Evolutionary conservation across 64 coral and sea anemone species (phyloP).

Genomic region (Actinia equina): DNA sequence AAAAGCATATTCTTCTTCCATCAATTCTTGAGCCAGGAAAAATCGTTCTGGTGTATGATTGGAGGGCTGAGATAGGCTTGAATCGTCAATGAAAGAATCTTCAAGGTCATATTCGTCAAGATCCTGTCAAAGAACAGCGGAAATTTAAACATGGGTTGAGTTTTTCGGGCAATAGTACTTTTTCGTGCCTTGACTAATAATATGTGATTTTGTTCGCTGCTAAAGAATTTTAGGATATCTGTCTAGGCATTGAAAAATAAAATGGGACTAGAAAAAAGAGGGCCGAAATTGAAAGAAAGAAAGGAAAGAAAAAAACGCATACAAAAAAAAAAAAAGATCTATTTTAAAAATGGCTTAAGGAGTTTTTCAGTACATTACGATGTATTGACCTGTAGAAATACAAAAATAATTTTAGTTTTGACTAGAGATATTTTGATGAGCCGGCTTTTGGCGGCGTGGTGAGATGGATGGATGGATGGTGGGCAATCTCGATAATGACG

Average conservation of each 20-base stretch:
- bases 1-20: background rate
- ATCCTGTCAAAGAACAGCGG: background rate
- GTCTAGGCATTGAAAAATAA: too few relatives aligned
- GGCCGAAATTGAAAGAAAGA: background rate
- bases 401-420: background rate
- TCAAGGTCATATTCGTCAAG: conserved; percentile 60
- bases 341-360: background rate
- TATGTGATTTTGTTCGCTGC: background rate
- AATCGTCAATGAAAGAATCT: conserved; percentile 58
- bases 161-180: background rate
- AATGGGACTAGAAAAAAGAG: too few relatives aligned
- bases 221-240: too few relatives aligned
- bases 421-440: background rate
- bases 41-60: background rate
- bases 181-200: background rate
- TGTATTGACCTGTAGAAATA: background rate
- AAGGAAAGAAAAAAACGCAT: background rate
- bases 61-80: background rate
- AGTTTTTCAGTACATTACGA: background rate
- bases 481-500: background rate
- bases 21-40: background rate
- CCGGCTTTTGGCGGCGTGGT: background rate
- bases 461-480: background rate
- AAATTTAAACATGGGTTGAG: background rate
- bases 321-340: background rate